Evolutionary conservation across 2,113 vertebrate genomes (phyloP).

Genomic region (Triplophysa rosa): DNA sequence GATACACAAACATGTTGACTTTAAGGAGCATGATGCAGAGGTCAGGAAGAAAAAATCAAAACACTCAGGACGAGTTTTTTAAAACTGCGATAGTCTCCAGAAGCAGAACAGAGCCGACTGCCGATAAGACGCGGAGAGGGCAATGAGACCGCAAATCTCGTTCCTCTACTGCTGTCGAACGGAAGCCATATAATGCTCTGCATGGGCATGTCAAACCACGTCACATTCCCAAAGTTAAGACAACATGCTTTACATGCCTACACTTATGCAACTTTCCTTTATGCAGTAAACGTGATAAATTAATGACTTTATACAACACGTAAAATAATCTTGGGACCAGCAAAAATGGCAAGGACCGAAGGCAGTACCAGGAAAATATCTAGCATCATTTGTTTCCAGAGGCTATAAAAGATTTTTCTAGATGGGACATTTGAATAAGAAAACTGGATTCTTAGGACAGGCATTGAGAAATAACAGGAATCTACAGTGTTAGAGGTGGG

Average conservation of each 20-base stretch:
- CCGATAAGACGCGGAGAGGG: constrained; percentile 9
- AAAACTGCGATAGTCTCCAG: neutral
- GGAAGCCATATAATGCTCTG: constrained; percentile 15
- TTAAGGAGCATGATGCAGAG: neutral
- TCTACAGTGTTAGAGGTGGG: neutral
- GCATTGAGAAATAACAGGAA: neutral
- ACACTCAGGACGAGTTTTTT: neutral
- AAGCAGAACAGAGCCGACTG: constrained; percentile 3
- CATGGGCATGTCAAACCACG: neutral
- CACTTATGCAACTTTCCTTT: neutral
- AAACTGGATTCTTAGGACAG: neutral
- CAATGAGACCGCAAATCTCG: neutral
- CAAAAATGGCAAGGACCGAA: no score
- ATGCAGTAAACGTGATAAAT: no score
- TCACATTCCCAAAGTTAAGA: constrained; percentile 12
- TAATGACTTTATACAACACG: no score
- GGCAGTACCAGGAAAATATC: no score
- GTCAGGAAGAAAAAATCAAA: neutral
- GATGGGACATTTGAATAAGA: neutral
- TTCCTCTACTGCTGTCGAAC: constrained; percentile 6
- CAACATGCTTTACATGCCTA: constrained; percentile 13
- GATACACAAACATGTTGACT: constrained; percentile 7
- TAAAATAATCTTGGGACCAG: no score
- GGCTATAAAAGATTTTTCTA: no score
- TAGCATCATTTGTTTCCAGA: no score